Percentiles rank a stretch among this genome's conserved stretches.
Conservation (phyloP, 1,140 invertebrate species). For the Leguminivora glycinivorella region DNA sequence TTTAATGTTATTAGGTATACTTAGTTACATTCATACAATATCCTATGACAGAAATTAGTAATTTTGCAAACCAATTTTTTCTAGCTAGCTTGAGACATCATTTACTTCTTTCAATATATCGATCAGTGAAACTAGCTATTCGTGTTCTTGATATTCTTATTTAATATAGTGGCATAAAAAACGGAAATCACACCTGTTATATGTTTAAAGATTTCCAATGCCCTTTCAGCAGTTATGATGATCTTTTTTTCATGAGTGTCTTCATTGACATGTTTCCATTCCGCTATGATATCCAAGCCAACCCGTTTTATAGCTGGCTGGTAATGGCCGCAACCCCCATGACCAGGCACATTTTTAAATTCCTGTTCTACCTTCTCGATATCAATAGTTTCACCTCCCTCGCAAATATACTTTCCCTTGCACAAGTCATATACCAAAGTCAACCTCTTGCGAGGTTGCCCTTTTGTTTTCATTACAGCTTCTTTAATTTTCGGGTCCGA, state of each 20-base stretch:
- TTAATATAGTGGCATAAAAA: no score
- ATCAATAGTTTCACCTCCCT: slow-evolving; percentile 99
- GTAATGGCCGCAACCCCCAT: slow-evolving; percentile 98
- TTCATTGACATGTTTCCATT: slow-evolving; percentile 99
- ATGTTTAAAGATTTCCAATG: slow-evolving; percentile 97
- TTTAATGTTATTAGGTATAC: background rate
- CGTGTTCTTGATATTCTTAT: no score
- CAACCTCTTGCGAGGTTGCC: slow-evolving; percentile 95
- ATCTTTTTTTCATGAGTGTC: slow-evolving; percentile 98
- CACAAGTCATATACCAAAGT: slow-evolving; percentile 99
- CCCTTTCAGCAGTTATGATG: slow-evolving; percentile 93
- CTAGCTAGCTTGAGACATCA: background rate
- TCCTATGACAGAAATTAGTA: background rate
- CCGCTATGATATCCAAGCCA: slow-evolving; percentile 95
- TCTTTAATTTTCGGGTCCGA: slow-evolving; percentile 98
- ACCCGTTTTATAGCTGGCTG: slow-evolving; percentile 94
- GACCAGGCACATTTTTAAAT: slow-evolving; percentile 86
- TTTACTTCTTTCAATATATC: no score
- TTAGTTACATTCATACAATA: background rate
- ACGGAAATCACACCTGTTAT: slow-evolving; percentile 83
- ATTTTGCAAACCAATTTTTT: background rate
- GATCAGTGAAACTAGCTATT: no score
- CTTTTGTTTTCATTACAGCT: slow-evolving; percentile 97
- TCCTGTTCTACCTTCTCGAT: slow-evolving; percentile 86
- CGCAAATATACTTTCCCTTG: slow-evolving; percentile 98